phyloP scores from a whole-genome alignment of 2,888 invertebrate genomes.

The Hetaerina titia region DNA sequence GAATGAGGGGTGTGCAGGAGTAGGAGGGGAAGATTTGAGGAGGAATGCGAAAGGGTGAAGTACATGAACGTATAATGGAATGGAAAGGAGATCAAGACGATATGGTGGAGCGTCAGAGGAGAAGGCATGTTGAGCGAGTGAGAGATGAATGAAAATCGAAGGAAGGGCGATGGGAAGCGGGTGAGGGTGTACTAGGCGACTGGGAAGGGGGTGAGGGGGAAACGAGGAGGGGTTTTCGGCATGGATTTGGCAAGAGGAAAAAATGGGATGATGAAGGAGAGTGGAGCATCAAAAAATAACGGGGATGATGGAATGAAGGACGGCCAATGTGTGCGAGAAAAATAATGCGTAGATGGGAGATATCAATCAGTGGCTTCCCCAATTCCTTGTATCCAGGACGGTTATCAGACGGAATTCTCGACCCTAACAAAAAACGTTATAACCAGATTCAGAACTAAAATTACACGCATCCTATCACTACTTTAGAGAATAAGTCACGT shows the following conservation, averaged over 20 bases:
- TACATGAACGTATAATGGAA: background rate
- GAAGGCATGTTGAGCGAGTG: background rate
- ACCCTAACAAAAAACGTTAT: background rate
- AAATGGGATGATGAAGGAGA: background rate
- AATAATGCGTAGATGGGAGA: slow-evolving; percentile 14
- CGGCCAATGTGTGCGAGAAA: background rate
- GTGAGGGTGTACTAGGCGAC: background rate
- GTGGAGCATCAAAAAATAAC: slow-evolving; percentile 7
- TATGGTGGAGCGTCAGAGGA: background rate
- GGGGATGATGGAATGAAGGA: background rate
- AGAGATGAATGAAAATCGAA: background rate
- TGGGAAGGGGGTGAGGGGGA: background rate
- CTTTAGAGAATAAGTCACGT: background rate
- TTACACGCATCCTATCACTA: slow-evolving; percentile 23
- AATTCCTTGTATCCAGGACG: slow-evolving; percentile 15
- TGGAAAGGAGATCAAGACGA: background rate
- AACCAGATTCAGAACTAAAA: background rate
- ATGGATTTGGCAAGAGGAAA: background rate
- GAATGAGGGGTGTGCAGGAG: background rate
- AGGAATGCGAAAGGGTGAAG: background rate
- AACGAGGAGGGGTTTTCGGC: background rate
- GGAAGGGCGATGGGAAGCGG: background rate
- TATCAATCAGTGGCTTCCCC: slow-evolving; percentile 7
- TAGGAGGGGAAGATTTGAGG: background rate
- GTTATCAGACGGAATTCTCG: background rate